Conservation (phyloP, 2,888 invertebrate genomes). For the Gymnocheta viridis region DNA sequence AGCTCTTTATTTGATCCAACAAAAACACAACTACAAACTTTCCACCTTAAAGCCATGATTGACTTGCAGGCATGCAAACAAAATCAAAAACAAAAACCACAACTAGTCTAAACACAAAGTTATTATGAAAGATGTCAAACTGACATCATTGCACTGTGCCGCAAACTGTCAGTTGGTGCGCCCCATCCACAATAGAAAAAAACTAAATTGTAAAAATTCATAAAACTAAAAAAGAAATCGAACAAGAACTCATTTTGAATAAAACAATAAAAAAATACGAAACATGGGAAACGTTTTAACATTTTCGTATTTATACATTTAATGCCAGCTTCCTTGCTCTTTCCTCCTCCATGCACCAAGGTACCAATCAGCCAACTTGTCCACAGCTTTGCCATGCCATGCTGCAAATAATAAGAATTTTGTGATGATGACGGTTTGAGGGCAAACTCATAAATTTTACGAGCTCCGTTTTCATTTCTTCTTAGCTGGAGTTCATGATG, state of each 20-base stretch:
- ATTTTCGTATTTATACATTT: constrained; percentile 59
- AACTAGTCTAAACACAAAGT: constrained; percentile 53
- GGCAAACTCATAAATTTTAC: constrained; percentile 64
- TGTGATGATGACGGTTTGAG: constrained; percentile 62
- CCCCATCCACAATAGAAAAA: constrained; percentile 49
- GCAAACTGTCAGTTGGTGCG: constrained; percentile 24
- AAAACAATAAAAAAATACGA: constrained; percentile 45
- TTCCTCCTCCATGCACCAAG: background rate
- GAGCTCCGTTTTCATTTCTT: constrained; percentile 32
- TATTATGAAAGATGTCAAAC: constrained; percentile 66
- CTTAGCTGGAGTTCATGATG: constrained; percentile 36
- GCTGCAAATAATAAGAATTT: constrained; percentile 53
- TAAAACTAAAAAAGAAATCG: constrained; percentile 27
- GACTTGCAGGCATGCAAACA: constrained; percentile 60
- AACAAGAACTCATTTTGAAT: constrained; percentile 54
- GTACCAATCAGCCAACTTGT: background rate
- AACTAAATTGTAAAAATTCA: constrained; percentile 5
- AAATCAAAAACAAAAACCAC: constrained; percentile 19
- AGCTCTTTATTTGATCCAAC: constrained; percentile 58
- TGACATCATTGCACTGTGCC: constrained; percentile 45
- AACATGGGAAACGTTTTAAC: constrained; percentile 66
- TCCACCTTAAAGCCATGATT: constrained; percentile 57
- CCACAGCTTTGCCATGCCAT: constrained; percentile 41
- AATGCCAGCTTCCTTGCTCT: background rate
- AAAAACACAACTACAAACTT: constrained; percentile 47